Percentiles rank a stretch among this genome's conserved stretches.
Evolutionary conservation across 1,140 invertebrate species (phyloP).

Genomic region (Hormaphis cornu): DNA sequence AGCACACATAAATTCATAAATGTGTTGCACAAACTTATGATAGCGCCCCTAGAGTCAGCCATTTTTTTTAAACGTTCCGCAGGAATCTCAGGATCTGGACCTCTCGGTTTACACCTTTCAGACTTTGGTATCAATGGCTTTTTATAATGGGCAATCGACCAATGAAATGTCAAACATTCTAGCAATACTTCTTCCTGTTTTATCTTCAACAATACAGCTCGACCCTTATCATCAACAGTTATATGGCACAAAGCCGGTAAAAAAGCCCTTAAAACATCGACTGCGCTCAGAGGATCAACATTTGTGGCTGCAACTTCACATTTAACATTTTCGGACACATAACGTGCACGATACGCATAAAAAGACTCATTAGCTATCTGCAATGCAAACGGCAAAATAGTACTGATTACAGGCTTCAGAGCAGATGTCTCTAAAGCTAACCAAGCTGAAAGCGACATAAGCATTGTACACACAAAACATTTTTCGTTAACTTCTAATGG

Average conservation of each 20-base stretch:
- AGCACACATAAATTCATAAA: constrained; percentile 86
- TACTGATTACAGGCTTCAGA: constrained; percentile 70
- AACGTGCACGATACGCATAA: constrained; percentile 48
- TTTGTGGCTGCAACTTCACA: constrained; percentile 47
- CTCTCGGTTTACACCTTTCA: constrained; percentile 60
- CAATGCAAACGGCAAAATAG: constrained; percentile 66
- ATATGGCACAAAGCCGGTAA: constrained; percentile 81
- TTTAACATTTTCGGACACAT: constrained; percentile 47
- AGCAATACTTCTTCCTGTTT: constrained; percentile 70
- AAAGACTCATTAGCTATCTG: constrained; percentile 72
- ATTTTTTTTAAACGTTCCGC: constrained; percentile 64
- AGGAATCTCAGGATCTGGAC: constrained; percentile 63
- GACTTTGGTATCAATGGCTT: constrained; percentile 67
- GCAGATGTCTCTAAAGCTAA: constrained; percentile 84
- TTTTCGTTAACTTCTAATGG: constrained; percentile 60
- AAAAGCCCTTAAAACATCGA: constrained; percentile 69
- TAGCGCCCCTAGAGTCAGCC: constrained; percentile 68
- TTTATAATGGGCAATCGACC: constrained; percentile 77
- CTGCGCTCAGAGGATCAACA: constrained; percentile 52
- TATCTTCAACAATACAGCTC: constrained; percentile 66
- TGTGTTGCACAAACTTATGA: constrained; percentile 80
- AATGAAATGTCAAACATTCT: constrained; percentile 71
- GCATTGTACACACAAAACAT: constrained; percentile 69
- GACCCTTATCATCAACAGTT: constrained; percentile 75
- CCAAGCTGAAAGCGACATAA: constrained; percentile 77